phyloP scores from a whole-genome alignment of 1,140 invertebrate genomes.

The Trypoxylus dichotomus region DNA sequence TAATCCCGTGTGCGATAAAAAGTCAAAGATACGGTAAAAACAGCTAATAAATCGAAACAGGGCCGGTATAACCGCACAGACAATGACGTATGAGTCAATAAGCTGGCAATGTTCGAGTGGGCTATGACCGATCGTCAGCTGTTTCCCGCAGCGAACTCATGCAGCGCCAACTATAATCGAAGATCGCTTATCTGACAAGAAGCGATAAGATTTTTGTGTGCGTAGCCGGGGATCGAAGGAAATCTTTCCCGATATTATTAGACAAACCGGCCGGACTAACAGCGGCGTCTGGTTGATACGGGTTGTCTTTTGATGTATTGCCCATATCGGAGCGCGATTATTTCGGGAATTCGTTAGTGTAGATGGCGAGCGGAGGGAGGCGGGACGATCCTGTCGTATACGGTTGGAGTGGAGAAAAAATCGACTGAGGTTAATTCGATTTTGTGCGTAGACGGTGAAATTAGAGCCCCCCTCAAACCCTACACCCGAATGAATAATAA shows the following conservation, averaged over 20 bases:
- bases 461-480: not conserved
- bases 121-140: slow-evolving; percentile 50
- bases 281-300: not conserved
- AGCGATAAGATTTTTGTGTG: slow-evolving; percentile 33
- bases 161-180: slow-evolving; percentile 48
- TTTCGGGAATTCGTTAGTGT: not conserved
- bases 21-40: slow-evolving; percentile 35
- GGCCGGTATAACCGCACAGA: slow-evolving; percentile 30
- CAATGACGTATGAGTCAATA: slow-evolving; percentile 50
- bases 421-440: slow-evolving; percentile 10
- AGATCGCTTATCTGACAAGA: slow-evolving; percentile 49
- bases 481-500: slow-evolving; percentile 7
- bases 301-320: slow-evolving; percentile 16
- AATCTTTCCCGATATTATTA: slow-evolving; percentile 12
- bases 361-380: not conserved
- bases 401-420: not conserved
- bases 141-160: slow-evolving; percentile 46
- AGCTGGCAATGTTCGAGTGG: slow-evolving; percentile 48
- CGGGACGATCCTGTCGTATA: not conserved
- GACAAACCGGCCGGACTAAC: not conserved
- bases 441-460: slow-evolving; percentile 21
- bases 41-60: slow-evolving; percentile 39
- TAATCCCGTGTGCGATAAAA: slow-evolving; percentile 20
- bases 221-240: not conserved
- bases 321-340: slow-evolving; percentile 8